A percentile compares a stretch with the other conserved stretches of the same genome.
phyloP scores from a whole-genome alignment of 2,797 vertebrate genomes.

The Acrossocheilus wenchowensis region DNA sequence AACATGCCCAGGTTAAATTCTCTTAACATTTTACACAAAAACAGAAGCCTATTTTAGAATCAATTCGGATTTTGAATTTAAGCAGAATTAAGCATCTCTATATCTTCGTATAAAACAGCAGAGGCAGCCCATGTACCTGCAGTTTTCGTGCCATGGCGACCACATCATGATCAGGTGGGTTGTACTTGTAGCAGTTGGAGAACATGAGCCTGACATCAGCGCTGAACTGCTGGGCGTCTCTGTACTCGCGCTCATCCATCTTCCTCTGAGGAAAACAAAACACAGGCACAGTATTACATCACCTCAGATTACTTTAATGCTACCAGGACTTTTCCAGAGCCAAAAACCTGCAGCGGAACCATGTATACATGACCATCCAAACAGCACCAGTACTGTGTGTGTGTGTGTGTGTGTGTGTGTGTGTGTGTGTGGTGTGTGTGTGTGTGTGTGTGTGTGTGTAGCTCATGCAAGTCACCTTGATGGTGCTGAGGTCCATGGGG shows the following conservation, averaged over 20 bases:
- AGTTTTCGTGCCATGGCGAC: constrained; percentile 92
- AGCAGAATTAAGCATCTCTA: not conserved
- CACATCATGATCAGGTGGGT: constrained; percentile 92
- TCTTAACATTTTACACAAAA: not conserved
- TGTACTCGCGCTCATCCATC: constrained; percentile 92
- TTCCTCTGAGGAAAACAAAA: constrained; percentile 81
- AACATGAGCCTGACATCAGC: constrained; percentile 93
- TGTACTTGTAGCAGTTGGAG: constrained; percentile 98
- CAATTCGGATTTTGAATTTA: not conserved
- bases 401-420: too few relatives aligned
- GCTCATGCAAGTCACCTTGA: constrained; percentile 48
- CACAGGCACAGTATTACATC: not conserved
- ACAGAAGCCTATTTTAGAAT: not conserved
- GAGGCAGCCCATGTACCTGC: constrained; percentile 77
- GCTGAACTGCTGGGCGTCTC: constrained; percentile 90
- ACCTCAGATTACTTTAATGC: not conserved
- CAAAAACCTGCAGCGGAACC: not conserved
- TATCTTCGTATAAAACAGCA: not conserved
- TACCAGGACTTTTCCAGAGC: not conserved
- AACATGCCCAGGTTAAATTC: not conserved
- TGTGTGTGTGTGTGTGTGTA: not conserved
- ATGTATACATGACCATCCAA: not conserved
- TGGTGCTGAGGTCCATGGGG: constrained; percentile 81
- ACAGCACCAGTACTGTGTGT: not conserved
- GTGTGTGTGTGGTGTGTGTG: not conserved